These are phyloP conservation scores for Apostichopus californicus DNA, from an alignment of 35 echinoderm and acorn worm species.

Conservation along the genomic window DNA sequence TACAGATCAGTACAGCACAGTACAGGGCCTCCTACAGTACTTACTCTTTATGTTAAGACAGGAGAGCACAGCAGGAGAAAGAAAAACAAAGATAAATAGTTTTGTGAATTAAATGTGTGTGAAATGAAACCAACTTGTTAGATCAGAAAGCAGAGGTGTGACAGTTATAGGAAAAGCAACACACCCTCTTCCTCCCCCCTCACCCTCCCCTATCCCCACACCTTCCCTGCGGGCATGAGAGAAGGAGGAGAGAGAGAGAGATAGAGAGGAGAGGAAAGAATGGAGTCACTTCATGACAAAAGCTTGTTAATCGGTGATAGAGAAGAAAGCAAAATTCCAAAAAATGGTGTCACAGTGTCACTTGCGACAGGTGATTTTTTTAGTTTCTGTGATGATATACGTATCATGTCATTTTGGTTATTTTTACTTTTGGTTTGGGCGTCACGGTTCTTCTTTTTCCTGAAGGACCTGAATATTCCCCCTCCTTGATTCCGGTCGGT, in stretches of 20 bases:
- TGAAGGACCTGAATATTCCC: conserved; percentile 36
- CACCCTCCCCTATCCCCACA: too few species aligned
- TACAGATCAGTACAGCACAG: too few species aligned
- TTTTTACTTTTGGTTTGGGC: conserved; percentile 33
- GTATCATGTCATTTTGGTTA: background rate
- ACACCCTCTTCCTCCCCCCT: background rate
- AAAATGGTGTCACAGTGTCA: background rate
- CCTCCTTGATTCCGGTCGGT: conserved; percentile 33
- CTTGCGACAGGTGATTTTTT: background rate
- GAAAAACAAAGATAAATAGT: background rate
- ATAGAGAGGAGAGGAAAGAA: background rate
- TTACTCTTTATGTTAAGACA: background rate
- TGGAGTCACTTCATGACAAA: background rate
- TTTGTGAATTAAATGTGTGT: background rate
- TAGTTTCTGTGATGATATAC: background rate
- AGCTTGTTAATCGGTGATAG: background rate
- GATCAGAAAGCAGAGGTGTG: background rate
- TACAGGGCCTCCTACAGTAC: background rate
- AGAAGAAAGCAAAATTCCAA: background rate
- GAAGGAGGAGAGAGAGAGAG: background rate
- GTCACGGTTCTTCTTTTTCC: conserved; percentile 37
- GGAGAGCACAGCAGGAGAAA: background rate
- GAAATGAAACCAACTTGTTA: background rate
- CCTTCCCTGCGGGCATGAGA: background rate
- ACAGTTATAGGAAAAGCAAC: background rate